Conservation (phyloP, 1,140 invertebrate genomes). For the Pseudachorutes palmiensis region DNA sequence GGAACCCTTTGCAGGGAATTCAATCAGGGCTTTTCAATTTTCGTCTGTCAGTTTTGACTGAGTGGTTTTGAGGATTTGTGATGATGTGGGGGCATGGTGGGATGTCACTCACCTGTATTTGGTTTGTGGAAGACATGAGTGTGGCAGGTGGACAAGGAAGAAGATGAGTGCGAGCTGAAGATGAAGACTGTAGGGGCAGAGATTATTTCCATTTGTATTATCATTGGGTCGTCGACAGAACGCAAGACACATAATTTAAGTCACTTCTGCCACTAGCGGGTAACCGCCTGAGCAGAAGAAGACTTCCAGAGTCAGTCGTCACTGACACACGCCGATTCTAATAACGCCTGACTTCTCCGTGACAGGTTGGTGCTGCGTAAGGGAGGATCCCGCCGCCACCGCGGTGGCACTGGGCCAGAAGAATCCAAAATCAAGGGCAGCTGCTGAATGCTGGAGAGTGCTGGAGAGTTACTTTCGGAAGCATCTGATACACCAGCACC, state of each 20-base stretch:
- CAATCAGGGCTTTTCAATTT: too few relatives aligned
- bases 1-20: too few relatives aligned
- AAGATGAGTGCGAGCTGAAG: background rate
- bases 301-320: background rate
- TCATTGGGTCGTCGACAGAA: constrained; percentile 6
- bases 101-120: constrained; percentile 39
- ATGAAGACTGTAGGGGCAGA: background rate
- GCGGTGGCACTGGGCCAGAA: background rate
- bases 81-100: too few relatives aligned
- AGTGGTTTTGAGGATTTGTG: too few relatives aligned
- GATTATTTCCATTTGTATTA: background rate
- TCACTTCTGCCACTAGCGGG: background rate
- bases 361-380: background rate
- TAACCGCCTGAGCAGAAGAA: background rate
- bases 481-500: background rate
- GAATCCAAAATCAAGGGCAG: background rate
- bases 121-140: constrained; percentile 35
- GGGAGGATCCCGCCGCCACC: too few relatives aligned
- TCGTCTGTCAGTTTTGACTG: too few relatives aligned
- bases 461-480: background rate
- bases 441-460: background rate
- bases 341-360: background rate
- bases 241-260: constrained; percentile 1
- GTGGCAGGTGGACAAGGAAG: constrained; percentile 28
- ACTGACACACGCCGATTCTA: background rate